Percentiles rank a stretch among this genome's conserved stretches.
Evolutionary conservation across 2,888 invertebrate genomes (phyloP).

Genomic region (Dromius quadrimaculatus): DNA sequence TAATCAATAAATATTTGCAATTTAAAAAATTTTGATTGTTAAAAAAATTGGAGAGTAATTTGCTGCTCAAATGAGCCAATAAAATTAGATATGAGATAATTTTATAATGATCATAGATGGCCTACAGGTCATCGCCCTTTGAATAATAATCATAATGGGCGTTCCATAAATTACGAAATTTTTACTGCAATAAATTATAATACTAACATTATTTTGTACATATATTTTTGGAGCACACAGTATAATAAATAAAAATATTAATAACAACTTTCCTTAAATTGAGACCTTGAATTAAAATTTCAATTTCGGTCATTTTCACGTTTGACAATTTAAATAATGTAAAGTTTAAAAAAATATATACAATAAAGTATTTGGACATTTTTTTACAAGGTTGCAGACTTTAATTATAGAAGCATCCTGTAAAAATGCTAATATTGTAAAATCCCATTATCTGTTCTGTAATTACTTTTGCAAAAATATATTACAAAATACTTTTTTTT

Average conservation of each 20-base stretch:
- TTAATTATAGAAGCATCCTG: conserved; percentile 4
- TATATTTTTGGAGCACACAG: no score
- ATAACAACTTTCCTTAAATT: no score
- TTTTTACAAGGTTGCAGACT: neutral
- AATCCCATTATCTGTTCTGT: neutral
- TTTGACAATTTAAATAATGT: no score
- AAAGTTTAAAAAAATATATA: no score
- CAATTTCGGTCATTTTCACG: no score
- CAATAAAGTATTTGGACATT: no score
- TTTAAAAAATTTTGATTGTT: no score
- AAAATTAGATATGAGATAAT: conserved; percentile 17
- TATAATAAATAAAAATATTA: no score
- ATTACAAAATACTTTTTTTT: conserved; percentile 5
- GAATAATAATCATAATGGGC: conserved; percentile 1
- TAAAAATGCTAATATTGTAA: conserved; percentile 6
- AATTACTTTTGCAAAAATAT: conserved; percentile 5
- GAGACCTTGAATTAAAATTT: no score
- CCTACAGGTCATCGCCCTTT: conserved; percentile 3
- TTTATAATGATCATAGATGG: neutral
- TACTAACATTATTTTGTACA: no score
- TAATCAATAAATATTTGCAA: no score
- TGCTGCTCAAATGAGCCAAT: neutral
- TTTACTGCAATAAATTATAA: no score
- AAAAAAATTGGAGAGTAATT: neutral
- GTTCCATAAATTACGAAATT: conserved; percentile 1